Percentiles rank a stretch among this genome's conserved stretches.
phyloP scores from a whole-genome alignment of 2,797 vertebrate genomes.

The Coccyzus lansbergi region DNA sequence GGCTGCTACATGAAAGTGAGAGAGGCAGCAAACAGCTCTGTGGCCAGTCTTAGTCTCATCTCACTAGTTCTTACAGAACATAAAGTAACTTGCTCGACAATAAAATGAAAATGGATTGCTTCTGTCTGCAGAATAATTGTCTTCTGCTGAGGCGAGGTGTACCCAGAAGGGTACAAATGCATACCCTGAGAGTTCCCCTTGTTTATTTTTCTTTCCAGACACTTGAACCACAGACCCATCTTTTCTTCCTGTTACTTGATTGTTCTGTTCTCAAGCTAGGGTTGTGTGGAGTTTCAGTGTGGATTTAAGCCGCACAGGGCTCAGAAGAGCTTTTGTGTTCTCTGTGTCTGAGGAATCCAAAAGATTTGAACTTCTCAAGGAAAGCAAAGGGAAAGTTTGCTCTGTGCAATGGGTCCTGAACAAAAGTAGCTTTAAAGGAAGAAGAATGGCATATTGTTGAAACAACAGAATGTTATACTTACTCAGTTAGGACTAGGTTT shows the following conservation, averaged over 20 bases:
- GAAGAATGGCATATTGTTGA: neutral
- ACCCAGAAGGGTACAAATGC: neutral
- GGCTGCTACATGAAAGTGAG: neutral
- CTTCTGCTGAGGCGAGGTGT: neutral
- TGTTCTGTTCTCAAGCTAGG: neutral
- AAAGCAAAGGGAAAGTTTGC: neutral
- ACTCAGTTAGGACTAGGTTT: neutral
- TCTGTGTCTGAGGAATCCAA: neutral
- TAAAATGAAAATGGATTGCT: neutral
- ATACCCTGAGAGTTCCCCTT: neutral
- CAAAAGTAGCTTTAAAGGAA: neutral
- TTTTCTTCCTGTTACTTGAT: neutral
- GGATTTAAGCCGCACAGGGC: fast-evolving
- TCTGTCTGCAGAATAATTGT: neutral
- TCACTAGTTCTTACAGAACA: neutral
- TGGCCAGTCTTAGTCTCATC: neutral
- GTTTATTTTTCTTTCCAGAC: neutral
- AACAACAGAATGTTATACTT: neutral
- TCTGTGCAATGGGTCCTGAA: neutral
- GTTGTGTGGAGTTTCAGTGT: neutral
- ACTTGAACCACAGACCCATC: neutral
- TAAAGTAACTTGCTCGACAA: neutral
- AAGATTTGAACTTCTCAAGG: neutral
- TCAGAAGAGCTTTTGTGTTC: neutral
- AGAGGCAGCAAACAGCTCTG: neutral